These are phyloP conservation scores for Heliconius sara DNA, from an alignment of 2,888 invertebrate species.

Conservation along the genomic window DNA sequence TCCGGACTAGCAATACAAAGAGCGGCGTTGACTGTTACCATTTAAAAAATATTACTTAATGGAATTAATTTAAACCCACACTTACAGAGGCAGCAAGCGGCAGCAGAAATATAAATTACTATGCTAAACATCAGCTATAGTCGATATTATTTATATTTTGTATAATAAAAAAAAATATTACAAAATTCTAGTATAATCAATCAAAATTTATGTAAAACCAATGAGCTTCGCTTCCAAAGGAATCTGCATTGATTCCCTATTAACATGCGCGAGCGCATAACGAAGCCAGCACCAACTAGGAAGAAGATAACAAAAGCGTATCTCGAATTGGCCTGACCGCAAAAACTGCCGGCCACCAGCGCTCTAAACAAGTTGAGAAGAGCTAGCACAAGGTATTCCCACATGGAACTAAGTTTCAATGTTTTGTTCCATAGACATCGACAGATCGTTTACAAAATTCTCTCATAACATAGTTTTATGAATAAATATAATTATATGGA, in stretches of 20 bases:
- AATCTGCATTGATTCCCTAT: constrained; percentile 42
- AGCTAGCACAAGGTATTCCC: constrained; percentile 71
- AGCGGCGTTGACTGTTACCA: too few species aligned
- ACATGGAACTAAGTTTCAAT: constrained; percentile 61
- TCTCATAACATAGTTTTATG: too few species aligned
- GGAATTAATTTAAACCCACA: not conserved
- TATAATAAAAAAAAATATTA: not conserved
- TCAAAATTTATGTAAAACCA: constrained; percentile 17
- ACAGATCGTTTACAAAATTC: constrained; percentile 36
- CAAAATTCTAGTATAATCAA: not conserved
- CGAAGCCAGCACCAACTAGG: constrained; percentile 41
- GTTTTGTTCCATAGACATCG: constrained; percentile 57
- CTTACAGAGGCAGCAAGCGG: not conserved
- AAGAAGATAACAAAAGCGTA: constrained; percentile 63
- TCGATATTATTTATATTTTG: not conserved
- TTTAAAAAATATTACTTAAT: too few species aligned
- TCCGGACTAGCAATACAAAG: too few species aligned
- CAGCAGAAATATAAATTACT: not conserved
- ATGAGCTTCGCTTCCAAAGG: constrained; percentile 53
- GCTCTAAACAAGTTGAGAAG: constrained; percentile 75
- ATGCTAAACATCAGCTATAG: not conserved
- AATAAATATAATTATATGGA: too few species aligned
- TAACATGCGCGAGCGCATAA: constrained; percentile 46
- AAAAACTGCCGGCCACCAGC: constrained; percentile 67
- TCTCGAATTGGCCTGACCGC: constrained; percentile 63